Conservation (phyloP, 2,797 vertebrate genomes). For the Crenichthys baileyi region DNA sequence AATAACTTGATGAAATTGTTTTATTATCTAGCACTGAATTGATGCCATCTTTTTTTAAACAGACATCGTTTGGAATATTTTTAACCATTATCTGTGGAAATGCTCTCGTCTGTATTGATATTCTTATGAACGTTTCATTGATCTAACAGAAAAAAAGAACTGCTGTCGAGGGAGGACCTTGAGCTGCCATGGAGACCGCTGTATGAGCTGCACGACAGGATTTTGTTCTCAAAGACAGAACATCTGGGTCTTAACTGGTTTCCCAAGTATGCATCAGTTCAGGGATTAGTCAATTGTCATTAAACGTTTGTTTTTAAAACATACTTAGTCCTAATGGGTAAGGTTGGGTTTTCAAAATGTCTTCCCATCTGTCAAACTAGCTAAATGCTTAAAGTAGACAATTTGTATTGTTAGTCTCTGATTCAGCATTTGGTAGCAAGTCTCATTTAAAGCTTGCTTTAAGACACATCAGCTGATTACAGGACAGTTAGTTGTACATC, state of each 20-base stretch:
- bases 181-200: slow-evolving; percentile 95
- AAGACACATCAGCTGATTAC: too few relatives aligned
- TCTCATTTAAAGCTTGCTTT: neutral
- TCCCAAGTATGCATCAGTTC: slow-evolving; percentile 89
- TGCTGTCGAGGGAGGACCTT: slow-evolving; percentile 94
- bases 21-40: neutral
- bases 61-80: neutral
- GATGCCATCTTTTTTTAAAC: neutral
- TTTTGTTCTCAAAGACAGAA: slow-evolving; percentile 97
- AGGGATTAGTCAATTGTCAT: slow-evolving; percentile 5
- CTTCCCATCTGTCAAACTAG: neutral
- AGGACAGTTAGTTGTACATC: too few relatives aligned
- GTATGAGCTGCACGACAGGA: slow-evolving; percentile 93
- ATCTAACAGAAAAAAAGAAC: slow-evolving; percentile 89
- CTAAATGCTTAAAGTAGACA: neutral
- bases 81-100: slow-evolving; percentile 1
- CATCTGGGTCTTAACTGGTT: slow-evolving; percentile 99
- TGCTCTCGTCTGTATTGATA: slow-evolving; percentile 19
- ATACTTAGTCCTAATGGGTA: neutral
- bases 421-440: neutral
- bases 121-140: slow-evolving; percentile 33
- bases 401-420: neutral
- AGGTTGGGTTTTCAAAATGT: neutral
- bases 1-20: neutral
- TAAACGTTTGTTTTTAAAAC: neutral